A percentile compares a stretch with the other conserved stretches of the same genome.
These are phyloP conservation scores for Pheosia gnoma DNA, from an alignment of 2,888 invertebrate species.

Conservation along the genomic window DNA sequence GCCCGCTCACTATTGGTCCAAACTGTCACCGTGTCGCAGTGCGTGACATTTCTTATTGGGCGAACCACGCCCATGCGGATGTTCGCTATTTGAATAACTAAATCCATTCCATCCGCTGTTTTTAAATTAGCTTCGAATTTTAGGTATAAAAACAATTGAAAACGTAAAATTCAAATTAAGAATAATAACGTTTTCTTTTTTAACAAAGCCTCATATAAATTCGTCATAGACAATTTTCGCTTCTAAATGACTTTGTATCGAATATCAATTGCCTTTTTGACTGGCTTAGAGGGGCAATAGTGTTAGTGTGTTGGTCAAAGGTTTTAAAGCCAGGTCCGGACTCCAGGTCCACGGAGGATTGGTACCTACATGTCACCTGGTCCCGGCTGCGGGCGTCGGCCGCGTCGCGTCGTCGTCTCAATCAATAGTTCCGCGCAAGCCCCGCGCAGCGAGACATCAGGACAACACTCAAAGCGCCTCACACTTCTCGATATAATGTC, in stretches of 20 bases:
- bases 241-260: no score
- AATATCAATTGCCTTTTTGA: no score
- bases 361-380: not conserved
- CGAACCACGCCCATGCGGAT: slow-evolving; percentile 62
- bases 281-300: no score
- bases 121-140: not conserved
- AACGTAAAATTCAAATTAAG: no score
- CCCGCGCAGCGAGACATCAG: slow-evolving; percentile 17
- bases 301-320: no score
- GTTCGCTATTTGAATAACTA: slow-evolving; percentile 33
- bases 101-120: slow-evolving; percentile 11
- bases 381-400: slow-evolving; percentile 4
- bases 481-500: not conserved
- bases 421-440: slow-evolving; percentile 51
- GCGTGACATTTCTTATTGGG: slow-evolving; percentile 76
- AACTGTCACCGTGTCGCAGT: slow-evolving; percentile 78
- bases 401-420: slow-evolving; percentile 34
- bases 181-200: no score
- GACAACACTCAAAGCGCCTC: not conserved
- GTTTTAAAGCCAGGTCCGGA: not conserved
- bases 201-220: no score
- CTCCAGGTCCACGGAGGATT: no score
- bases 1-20: slow-evolving; percentile 61
- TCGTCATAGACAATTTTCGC: no score
- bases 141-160: no score